Conservation (phyloP, 1,140 invertebrate genomes). For the Laupala kohalensis region DNA sequence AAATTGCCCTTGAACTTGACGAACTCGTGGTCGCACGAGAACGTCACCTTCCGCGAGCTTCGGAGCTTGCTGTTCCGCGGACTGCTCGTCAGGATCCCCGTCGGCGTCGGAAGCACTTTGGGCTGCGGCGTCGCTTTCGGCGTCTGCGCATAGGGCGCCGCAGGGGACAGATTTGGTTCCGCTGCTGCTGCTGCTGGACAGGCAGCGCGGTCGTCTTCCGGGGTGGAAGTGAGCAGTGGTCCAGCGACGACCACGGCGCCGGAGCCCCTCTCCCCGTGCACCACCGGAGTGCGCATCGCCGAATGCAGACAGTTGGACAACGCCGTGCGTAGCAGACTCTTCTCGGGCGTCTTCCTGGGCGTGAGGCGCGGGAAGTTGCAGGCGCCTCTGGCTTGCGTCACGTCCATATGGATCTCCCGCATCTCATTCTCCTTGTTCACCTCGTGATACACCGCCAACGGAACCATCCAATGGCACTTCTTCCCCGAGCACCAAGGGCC, state of each 20-base stretch:
- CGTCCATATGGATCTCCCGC: not conserved
- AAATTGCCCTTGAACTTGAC: too few species aligned
- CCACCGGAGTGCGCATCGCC: too few species aligned
- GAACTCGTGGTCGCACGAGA: not conserved
- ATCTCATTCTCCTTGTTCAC: not conserved
- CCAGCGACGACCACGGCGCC: not conserved
- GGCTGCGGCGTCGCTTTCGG: too few species aligned
- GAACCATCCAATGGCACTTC: not conserved
- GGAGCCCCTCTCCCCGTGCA: too few species aligned
- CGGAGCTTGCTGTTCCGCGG: not conserved
- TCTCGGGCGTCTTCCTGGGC: not conserved
- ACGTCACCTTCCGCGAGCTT: not conserved
- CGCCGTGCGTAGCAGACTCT: not conserved
- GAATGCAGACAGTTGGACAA: not conserved
- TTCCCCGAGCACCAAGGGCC: not conserved
- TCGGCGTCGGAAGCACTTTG: not conserved
- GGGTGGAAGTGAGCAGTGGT: not conserved
- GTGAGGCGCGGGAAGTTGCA: not conserved
- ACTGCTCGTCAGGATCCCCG: not conserved
- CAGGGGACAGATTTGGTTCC: not conserved
- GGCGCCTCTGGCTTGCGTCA: not conserved
- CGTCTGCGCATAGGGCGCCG: too few species aligned
- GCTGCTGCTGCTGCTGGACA: not conserved
- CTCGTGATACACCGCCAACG: not conserved
- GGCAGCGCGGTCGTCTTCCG: not conserved